Percentiles rank a stretch among this genome's conserved stretches.
phyloP scores from a whole-genome alignment of 2,113 vertebrate species.

The Melanerpes aurifrons region DNA sequence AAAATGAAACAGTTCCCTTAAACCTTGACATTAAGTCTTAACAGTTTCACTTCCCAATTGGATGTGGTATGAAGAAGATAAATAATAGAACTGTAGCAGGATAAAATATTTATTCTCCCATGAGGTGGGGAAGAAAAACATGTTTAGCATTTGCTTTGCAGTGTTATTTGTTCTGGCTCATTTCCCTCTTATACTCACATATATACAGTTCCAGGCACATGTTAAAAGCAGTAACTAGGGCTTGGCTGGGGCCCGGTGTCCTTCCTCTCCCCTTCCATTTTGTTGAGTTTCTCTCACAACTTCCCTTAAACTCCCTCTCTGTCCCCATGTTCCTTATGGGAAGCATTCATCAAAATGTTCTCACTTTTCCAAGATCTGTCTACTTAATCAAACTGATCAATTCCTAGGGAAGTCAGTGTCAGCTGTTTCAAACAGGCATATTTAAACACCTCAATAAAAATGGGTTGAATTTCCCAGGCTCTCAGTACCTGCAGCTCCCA shows the following conservation, averaged over 20 bases:
- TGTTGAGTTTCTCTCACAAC: neutral
- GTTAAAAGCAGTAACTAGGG: constrained; percentile 61
- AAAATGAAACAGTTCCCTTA: constrained; percentile 68
- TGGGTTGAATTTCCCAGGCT: neutral
- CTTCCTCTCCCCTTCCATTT: constrained; percentile 62
- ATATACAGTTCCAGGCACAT: constrained; percentile 69
- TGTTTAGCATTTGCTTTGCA: constrained; percentile 72
- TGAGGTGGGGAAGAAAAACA: constrained; percentile 72
- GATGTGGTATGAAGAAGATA: constrained; percentile 72
- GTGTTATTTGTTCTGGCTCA: constrained; percentile 77
- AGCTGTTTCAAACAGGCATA: neutral
- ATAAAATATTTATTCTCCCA: constrained; percentile 74
- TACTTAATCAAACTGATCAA: neutral
- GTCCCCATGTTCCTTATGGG: neutral
- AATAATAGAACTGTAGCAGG: constrained; percentile 71
- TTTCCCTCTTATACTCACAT: constrained; percentile 61
- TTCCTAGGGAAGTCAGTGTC: neutral
- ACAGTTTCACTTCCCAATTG: constrained; percentile 71
- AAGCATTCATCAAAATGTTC: constrained; percentile 50
- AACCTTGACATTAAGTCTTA: constrained; percentile 67
- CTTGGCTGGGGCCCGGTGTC: constrained; percentile 49
- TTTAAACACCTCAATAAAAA: neutral
- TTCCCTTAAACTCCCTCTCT: constrained; percentile 37
- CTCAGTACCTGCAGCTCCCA: neutral
- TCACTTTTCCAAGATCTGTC: neutral